A percentile compares a stretch with the other conserved stretches of the same genome.
Conservation (phyloP, 2,888 invertebrate genomes). For the Scaptomyza caliginosa region DNA sequence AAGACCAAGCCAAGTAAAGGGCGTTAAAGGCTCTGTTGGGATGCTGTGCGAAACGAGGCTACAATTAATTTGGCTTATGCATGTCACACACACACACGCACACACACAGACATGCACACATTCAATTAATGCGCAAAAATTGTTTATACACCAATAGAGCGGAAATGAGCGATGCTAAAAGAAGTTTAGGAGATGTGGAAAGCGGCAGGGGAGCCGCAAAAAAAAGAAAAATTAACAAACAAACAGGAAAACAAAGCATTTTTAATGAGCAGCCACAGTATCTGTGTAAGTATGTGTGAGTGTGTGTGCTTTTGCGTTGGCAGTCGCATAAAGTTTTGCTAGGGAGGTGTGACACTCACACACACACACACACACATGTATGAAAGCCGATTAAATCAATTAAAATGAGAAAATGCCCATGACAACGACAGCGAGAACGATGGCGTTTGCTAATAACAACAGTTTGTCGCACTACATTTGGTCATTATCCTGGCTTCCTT, state of each 20-base stretch:
- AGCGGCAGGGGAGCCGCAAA: background rate
- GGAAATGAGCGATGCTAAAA: conserved; percentile 54
- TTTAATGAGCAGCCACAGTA: conserved; percentile 58
- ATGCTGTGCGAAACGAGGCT: conserved; percentile 57
- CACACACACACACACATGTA: background rate
- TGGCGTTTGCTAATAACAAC: conserved; percentile 46
- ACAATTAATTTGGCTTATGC: conserved; percentile 76
- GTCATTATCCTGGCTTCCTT: conserved; percentile 49
- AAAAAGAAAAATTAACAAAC: conserved; percentile 4
- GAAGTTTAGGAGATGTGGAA: background rate
- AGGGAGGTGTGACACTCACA: background rate
- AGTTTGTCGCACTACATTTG: conserved; percentile 51
- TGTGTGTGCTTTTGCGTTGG: conserved; percentile 4
- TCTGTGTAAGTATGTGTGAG: background rate
- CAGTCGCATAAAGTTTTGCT: background rate
- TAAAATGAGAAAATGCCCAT: conserved; percentile 64
- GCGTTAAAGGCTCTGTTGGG: conserved; percentile 37
- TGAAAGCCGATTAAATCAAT: conserved; percentile 75
- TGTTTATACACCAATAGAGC: conserved; percentile 75
- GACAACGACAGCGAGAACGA: conserved; percentile 38
- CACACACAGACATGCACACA: conserved; percentile 27
- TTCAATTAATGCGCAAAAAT: conserved; percentile 76
- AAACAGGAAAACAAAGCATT: conserved; percentile 53
- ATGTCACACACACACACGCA: conserved; percentile 52
- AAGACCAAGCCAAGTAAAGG: conserved; percentile 44